phyloP scores from a whole-genome alignment of 64 coral and sea anemone genomes.

The Pocillopora verrucosa region DNA sequence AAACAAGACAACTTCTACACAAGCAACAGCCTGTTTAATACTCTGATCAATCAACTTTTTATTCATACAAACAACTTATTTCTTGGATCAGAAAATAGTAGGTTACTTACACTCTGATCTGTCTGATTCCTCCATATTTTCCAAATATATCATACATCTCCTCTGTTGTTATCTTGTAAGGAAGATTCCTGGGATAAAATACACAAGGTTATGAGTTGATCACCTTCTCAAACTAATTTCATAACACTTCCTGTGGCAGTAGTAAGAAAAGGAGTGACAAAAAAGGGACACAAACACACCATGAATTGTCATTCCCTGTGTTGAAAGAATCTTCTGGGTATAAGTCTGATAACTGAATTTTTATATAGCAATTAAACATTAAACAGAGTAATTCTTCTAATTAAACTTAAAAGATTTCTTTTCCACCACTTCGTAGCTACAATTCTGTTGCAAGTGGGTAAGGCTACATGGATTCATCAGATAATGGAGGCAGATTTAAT shows the following conservation, averaged over 20 bases:
- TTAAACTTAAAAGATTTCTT: too few species aligned
- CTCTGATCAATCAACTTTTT: too few species aligned
- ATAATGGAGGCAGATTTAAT: neutral
- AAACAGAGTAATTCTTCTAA: too few species aligned
- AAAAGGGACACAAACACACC: neutral
- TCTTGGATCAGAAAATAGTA: neutral
- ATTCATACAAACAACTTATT: neutral
- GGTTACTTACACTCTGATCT: slow-evolving; percentile 88
- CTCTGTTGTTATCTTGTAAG: slow-evolving; percentile 98
- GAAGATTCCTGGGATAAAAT: slow-evolving; percentile 75
- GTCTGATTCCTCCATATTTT: slow-evolving; percentile 95
- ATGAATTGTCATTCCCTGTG: too few species aligned
- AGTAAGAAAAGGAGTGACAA: neutral
- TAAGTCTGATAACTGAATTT: too few species aligned
- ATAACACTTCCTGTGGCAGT: too few species aligned
- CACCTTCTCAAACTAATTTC: neutral
- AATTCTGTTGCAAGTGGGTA: too few species aligned
- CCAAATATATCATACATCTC: slow-evolving; percentile 99
- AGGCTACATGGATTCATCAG: too few species aligned
- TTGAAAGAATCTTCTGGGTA: too few species aligned
- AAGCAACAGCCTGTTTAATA: too few species aligned
- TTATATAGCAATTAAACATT: too few species aligned
- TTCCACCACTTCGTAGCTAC: too few species aligned
- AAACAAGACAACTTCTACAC: neutral
- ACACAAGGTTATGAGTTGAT: neutral